Percentiles rank a stretch among this genome's conserved stretches.
These are phyloP conservation scores for Pseudocheirus occidentalis DNA, from an alignment of 2,797 vertebrate species.

Conservation along the genomic window DNA sequence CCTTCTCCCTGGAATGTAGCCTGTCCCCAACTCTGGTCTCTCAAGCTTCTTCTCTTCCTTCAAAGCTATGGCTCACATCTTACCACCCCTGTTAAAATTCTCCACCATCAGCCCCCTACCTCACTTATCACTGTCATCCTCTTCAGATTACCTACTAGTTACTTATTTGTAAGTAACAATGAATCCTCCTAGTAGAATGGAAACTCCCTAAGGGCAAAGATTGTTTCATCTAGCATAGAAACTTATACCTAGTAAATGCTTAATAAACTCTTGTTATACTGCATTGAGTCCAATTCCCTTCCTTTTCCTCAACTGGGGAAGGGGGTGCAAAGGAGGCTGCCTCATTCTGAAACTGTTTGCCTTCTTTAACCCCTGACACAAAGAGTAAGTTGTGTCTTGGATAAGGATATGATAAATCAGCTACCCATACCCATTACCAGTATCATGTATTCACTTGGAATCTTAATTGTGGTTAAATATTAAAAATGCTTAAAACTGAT, in stretches of 20 bases:
- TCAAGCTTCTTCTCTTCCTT: not conserved
- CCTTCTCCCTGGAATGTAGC: not conserved
- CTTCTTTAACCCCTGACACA: conserved; percentile 43
- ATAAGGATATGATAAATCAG: conserved; percentile 62
- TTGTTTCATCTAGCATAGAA: not conserved
- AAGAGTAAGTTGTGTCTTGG: conserved; percentile 30
- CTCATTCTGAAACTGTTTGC: conserved; percentile 27
- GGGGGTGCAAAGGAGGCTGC: not conserved
- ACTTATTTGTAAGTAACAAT: not conserved
- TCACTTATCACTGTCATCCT: not conserved
- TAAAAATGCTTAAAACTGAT: conserved; percentile 67
- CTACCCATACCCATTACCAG: not conserved
- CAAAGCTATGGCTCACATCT: not conserved
- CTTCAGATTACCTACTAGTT: not conserved
- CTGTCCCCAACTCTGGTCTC: not conserved
- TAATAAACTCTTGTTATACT: not conserved
- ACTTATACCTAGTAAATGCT: not conserved
- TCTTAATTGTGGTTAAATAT: conserved; percentile 73
- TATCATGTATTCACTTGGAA: conserved; percentile 54
- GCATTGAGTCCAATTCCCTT: not conserved
- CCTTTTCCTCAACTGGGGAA: not conserved
- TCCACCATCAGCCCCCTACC: not conserved
- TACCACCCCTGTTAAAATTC: not conserved
- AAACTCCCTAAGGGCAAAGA: not conserved
- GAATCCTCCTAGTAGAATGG: not conserved